These are phyloP conservation scores for Hyles euphorbiae DNA, from an alignment of 1,140 invertebrate genomes.

Conservation along the genomic window DNA sequence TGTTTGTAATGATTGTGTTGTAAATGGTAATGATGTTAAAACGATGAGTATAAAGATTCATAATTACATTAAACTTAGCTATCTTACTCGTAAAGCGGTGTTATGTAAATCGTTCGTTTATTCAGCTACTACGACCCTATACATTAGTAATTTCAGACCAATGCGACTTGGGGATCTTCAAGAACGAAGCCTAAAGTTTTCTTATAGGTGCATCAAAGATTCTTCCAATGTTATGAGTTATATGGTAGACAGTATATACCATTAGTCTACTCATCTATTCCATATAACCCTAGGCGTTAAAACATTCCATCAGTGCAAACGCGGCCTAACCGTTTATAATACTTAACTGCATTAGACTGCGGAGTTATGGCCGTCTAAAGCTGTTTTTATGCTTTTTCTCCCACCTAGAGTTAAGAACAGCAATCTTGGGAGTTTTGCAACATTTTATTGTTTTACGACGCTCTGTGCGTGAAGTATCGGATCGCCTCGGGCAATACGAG, in stretches of 20 bases:
- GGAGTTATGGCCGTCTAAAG: conserved; percentile 20
- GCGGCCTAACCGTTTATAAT: conserved; percentile 3
- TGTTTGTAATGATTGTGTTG: too few relatives aligned
- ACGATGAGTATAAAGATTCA: too few relatives aligned
- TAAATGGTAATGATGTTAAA: too few relatives aligned
- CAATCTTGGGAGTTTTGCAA: conserved; percentile 33
- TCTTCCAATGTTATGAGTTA: too few relatives aligned
- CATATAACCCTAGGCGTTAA: neutral
- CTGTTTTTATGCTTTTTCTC: conserved; percentile 18
- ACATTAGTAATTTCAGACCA: too few relatives aligned
- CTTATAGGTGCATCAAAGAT: too few relatives aligned
- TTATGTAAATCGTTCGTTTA: conserved; percentile 61
- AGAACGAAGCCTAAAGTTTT: too few relatives aligned
- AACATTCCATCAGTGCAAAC: neutral
- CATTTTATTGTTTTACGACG: conserved; percentile 38
- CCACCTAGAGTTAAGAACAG: conserved; percentile 18
- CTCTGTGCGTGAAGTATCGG: conserved; percentile 28
- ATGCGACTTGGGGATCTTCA: too few relatives aligned
- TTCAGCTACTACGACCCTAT: conserved; percentile 27
- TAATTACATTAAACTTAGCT: too few relatives aligned
- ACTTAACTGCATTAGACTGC: conserved; percentile 24
- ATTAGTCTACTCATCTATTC: too few relatives aligned
- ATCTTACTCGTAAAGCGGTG: conserved; percentile 38
- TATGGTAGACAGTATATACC: too few relatives aligned
- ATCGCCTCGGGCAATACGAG: conserved; percentile 36